These are phyloP conservation scores for Conomelus anceps DNA, from an alignment of 2,888 invertebrate species.

Conservation along the genomic window DNA sequence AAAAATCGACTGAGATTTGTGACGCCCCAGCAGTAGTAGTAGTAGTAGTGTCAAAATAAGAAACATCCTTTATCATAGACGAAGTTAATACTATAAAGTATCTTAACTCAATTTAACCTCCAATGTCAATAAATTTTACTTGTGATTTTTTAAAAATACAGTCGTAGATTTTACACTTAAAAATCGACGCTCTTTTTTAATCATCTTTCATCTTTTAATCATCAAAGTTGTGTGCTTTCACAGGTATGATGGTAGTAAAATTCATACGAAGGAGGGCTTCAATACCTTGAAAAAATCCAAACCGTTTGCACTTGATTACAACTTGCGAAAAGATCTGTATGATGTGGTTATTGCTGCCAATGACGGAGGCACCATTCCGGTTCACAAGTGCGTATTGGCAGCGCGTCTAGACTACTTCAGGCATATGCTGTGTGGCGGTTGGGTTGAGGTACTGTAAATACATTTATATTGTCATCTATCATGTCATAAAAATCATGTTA, in stretches of 20 bases:
- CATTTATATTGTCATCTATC: no score
- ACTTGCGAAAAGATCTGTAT: slow-evolving; percentile 37
- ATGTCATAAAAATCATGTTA: no score
- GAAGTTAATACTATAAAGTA: no score
- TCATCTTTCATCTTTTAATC: neutral
- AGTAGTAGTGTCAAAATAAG: no score
- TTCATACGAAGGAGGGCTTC: slow-evolving; percentile 24
- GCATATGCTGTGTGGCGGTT: slow-evolving; percentile 72
- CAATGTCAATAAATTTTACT: no score
- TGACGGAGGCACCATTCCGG: slow-evolving; percentile 47
- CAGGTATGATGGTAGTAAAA: slow-evolving; percentile 33
- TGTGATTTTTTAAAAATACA: no score
- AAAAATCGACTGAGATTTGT: no score
- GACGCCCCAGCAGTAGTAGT: no score
- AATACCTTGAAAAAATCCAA: neutral
- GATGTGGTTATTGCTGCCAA: slow-evolving; percentile 42
- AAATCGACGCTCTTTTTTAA: no score
- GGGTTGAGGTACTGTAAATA: slow-evolving; percentile 56
- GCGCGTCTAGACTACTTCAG: slow-evolving; percentile 79
- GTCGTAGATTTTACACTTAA: no score
- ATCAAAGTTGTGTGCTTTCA: neutral
- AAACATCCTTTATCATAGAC: no score
- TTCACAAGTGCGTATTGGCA: slow-evolving; percentile 75
- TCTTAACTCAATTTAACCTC: no score
- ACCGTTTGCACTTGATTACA: slow-evolving; percentile 22